phyloP scores from a whole-genome alignment of 1,140 invertebrate genomes.

The Eumeta japonica region DNA sequence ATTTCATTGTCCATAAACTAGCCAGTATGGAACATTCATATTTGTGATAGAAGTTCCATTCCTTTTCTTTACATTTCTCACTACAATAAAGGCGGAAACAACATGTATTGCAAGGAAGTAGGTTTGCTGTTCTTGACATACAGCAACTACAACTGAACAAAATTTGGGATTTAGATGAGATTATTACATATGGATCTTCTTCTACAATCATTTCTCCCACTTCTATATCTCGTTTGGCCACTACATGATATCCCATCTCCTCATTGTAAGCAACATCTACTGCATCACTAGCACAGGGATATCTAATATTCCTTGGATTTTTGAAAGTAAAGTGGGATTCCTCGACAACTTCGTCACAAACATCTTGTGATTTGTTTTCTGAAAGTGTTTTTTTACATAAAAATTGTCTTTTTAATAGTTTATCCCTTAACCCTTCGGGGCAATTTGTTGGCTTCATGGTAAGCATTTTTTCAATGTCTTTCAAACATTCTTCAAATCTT shows the following conservation, averaged over 20 bases:
- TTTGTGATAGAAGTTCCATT: slow-evolving; percentile 67
- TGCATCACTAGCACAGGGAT: slow-evolving; percentile 61
- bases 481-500: slow-evolving; percentile 62
- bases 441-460: slow-evolving; percentile 45
- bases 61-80: slow-evolving; percentile 62
- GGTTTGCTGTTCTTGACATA: slow-evolving; percentile 64
- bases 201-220: slow-evolving; percentile 77
- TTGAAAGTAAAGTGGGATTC: too few species aligned
- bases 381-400: slow-evolving; percentile 47
- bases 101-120: slow-evolving; percentile 68
- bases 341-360: too few species aligned
- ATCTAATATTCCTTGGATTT: too few species aligned
- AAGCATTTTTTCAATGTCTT: slow-evolving; percentile 59
- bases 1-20: slow-evolving; percentile 57
- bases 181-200: slow-evolving; percentile 74
- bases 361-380: slow-evolving; percentile 10
- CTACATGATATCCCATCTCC: slow-evolving; percentile 64
- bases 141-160: slow-evolving; percentile 78
- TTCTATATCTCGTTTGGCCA: slow-evolving; percentile 63
- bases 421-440: slow-evolving; percentile 55
- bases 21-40: slow-evolving; percentile 74
- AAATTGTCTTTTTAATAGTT: slow-evolving; percentile 53
- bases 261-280: slow-evolving; percentile 59
- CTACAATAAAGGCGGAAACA: slow-evolving; percentile 70
- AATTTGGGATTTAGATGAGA: slow-evolving; percentile 66